phyloP scores from a whole-genome alignment of 2,888 invertebrate genomes.

The Apodemia mormo region DNA sequence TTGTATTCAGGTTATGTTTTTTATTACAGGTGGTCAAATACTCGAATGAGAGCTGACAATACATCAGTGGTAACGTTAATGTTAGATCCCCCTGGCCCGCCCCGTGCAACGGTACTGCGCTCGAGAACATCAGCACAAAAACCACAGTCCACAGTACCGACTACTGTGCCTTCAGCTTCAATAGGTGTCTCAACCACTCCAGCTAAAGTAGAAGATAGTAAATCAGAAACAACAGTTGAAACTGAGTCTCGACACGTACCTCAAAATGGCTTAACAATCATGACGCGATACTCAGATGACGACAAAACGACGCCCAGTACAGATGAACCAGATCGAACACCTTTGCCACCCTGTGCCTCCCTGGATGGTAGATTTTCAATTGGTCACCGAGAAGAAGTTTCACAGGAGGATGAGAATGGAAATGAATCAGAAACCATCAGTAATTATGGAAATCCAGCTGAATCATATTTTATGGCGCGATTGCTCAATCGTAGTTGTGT shows the following conservation, averaged over 20 bases:
- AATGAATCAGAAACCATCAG: conserved; percentile 54
- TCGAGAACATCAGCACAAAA: conserved; percentile 54
- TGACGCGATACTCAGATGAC: conserved; percentile 72
- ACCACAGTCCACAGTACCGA: conserved; percentile 39
- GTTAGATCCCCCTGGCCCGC: conserved; percentile 93
- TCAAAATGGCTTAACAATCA: conserved; percentile 72
- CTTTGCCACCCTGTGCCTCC: conserved; percentile 62
- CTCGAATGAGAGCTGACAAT: conserved; percentile 96
- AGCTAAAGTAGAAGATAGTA: conserved; percentile 33
- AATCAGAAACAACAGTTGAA: conserved; percentile 31
- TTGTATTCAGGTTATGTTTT: conserved; percentile 13
- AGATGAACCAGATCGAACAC: conserved; percentile 44
- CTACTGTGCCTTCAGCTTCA: conserved; percentile 35
- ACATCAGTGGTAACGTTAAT: conserved; percentile 95
- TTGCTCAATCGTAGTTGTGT: conserved; percentile 64
- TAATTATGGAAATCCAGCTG: conserved; percentile 74
- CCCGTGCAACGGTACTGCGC: conserved; percentile 84
- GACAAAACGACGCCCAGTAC: conserved; percentile 49
- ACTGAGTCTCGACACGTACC: conserved; percentile 49
- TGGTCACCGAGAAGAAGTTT: conserved; percentile 44
- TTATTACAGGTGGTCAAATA: conserved; percentile 86
- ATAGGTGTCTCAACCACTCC: conserved; percentile 39
- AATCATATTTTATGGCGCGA: conserved; percentile 75
- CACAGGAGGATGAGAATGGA: conserved; percentile 39
- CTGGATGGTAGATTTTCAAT: conserved; percentile 57